Percentiles rank a stretch among this genome's conserved stretches.
phyloP scores from a whole-genome alignment of 1,140 invertebrate genomes.

The Acromyrmex echinatior region DNA sequence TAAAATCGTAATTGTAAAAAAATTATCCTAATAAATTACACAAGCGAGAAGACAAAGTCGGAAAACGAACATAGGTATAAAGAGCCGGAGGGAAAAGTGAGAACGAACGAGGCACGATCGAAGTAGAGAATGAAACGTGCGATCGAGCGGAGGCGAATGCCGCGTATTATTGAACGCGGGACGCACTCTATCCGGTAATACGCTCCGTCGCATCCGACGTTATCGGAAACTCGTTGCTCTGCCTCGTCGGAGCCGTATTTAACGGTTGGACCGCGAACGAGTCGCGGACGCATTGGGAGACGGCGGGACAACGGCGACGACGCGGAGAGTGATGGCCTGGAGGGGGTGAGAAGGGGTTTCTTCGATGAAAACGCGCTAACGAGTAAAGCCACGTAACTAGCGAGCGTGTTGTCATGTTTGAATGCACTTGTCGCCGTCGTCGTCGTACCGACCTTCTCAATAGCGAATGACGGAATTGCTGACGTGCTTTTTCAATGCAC shows the following conservation, averaged over 20 bases:
- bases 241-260: slow-evolving; percentile 77
- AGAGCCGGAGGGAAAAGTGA: background rate
- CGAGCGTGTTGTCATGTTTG: slow-evolving; percentile 17
- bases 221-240: slow-evolving; percentile 83
- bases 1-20: background rate
- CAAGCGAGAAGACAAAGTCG: background rate
- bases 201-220: slow-evolving; percentile 80
- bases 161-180: slow-evolving; percentile 76
- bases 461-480: slow-evolving; percentile 9
- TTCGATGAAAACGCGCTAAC: slow-evolving; percentile 25
- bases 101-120: background rate
- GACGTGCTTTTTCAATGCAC: slow-evolving; percentile 19
- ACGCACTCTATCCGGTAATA: slow-evolving; percentile 82
- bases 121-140: slow-evolving; percentile 69
- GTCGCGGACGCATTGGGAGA: slow-evolving; percentile 44
- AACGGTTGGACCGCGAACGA: slow-evolving; percentile 73
- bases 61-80: too few species aligned
- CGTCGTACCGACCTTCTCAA: background rate
- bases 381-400: slow-evolving; percentile 43
- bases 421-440: slow-evolving; percentile 25
- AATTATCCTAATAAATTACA: slow-evolving; percentile 20
- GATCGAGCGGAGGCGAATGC: slow-evolving; percentile 77
- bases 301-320: background rate
- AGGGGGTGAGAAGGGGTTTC: background rate
- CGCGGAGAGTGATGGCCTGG: background rate